Conservation (phyloP, 2,797 vertebrate genomes). For the Zenarchopterus dispar region DNA sequence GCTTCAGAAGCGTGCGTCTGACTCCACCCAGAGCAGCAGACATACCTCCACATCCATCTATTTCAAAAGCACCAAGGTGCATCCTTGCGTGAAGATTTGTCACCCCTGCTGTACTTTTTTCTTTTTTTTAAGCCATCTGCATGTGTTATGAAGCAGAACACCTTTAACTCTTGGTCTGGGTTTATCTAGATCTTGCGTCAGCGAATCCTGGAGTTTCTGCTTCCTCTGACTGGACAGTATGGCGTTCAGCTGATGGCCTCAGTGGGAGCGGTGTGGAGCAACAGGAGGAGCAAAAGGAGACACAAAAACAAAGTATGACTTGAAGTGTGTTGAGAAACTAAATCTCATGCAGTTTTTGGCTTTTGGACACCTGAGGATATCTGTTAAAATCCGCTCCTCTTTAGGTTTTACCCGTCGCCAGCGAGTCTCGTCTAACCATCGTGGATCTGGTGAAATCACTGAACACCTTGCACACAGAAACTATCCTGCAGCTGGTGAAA, state of each 20-base stretch:
- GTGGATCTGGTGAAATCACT: slow-evolving; percentile 91
- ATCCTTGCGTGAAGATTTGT: neutral
- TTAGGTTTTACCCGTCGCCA: slow-evolving; percentile 88
- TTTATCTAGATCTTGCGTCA: slow-evolving; percentile 78
- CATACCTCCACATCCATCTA: slow-evolving; percentile 90
- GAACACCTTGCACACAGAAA: slow-evolving; percentile 85
- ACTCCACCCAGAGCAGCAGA: slow-evolving; percentile 82
- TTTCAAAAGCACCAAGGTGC: slow-evolving; percentile 94
- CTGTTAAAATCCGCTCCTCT: slow-evolving; percentile 17
- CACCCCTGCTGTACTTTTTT: neutral
- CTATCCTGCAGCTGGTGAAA: slow-evolving; percentile 88
- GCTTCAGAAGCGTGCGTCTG: slow-evolving; percentile 81
- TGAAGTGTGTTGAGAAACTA: neutral
- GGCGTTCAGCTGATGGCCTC: slow-evolving; percentile 92
- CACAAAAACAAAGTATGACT: slow-evolving; percentile 88
- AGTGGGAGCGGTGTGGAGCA: slow-evolving; percentile 91
- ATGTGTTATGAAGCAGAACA: neutral
- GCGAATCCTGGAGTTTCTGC: slow-evolving; percentile 91
- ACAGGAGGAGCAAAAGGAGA: slow-evolving; percentile 84
- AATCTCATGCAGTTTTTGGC: neutral
- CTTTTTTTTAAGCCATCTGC: too few relatives aligned
- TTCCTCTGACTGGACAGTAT: slow-evolving; percentile 88
- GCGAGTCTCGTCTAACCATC: slow-evolving; percentile 85
- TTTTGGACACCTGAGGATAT: neutral
- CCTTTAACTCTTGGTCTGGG: too few relatives aligned